A percentile compares a stretch with the other conserved stretches of the same genome.
These are phyloP conservation scores for Desoria tigrina DNA, from an alignment of 2,888 invertebrate genomes.

Conservation along the genomic window DNA sequence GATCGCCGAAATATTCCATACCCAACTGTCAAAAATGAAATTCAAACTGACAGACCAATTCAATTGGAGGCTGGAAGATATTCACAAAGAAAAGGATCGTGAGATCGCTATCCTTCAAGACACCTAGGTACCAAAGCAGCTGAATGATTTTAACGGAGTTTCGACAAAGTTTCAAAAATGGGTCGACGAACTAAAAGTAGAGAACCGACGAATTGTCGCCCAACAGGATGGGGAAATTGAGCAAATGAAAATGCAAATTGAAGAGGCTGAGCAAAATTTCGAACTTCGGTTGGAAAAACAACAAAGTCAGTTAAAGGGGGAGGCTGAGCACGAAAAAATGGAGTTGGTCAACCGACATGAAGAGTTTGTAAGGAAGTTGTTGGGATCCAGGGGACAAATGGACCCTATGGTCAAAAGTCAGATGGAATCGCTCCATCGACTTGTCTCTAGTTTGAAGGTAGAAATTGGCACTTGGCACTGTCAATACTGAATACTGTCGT, in stretches of 20 bases:
- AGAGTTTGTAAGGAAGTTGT: neutral
- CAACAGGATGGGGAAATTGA: constrained; percentile 26
- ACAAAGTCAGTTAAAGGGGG: constrained; percentile 14
- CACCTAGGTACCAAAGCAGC: constrained; percentile 23
- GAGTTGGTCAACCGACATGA: constrained; percentile 28
- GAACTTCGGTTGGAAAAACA: constrained; percentile 31
- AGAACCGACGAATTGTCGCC: constrained; percentile 20
- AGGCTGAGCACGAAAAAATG: constrained; percentile 27
- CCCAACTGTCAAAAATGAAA: constrained; percentile 19
- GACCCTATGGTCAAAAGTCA: neutral
- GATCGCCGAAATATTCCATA: constrained; percentile 28
- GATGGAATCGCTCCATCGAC: neutral
- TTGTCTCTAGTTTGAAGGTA: constrained; percentile 1
- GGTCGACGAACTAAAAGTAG: constrained; percentile 23
- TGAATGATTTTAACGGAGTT: constrained; percentile 21
- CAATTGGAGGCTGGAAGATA: constrained; percentile 19
- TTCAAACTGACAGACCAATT: constrained; percentile 23
- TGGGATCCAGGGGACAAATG: neutral
- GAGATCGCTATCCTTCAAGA: constrained; percentile 15
- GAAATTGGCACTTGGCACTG: too few relatives aligned
- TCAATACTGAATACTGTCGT: too few relatives aligned
- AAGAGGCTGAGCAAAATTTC: constrained; percentile 25
- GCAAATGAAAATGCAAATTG: constrained; percentile 26
- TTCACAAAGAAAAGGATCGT: constrained; percentile 12
- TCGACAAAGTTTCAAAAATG: constrained; percentile 24